These are phyloP conservation scores for Drosophila formosana DNA, from an alignment of 2,888 invertebrate genomes.

Conservation along the genomic window DNA sequence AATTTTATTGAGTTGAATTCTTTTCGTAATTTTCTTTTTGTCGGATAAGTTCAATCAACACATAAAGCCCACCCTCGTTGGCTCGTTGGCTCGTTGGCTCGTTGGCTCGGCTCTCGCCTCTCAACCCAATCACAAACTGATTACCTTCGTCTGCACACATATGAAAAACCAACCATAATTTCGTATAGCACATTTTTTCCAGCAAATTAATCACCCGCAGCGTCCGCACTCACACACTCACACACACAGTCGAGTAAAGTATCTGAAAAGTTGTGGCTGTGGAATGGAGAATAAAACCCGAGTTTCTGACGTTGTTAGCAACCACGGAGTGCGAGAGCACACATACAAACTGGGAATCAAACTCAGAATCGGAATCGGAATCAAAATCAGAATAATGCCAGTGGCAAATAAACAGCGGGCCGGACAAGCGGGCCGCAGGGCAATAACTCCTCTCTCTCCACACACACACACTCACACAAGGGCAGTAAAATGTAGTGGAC, in stretches of 20 bases:
- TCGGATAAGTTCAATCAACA: slow-evolving; percentile 23
- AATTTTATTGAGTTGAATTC: slow-evolving; percentile 7
- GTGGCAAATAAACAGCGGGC: slow-evolving; percentile 39
- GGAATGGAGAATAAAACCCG: slow-evolving; percentile 35
- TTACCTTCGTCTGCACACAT: slow-evolving; percentile 4
- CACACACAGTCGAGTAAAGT: slow-evolving; percentile 10
- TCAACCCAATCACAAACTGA: neutral
- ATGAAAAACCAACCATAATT: slow-evolving; percentile 43
- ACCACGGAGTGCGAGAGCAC: slow-evolving; percentile 20
- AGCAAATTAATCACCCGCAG: slow-evolving; percentile 75
- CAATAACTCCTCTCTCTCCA: slow-evolving; percentile 12
- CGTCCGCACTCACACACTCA: slow-evolving; percentile 40
- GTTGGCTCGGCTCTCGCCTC: neutral
- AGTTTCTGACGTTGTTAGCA: slow-evolving; percentile 26
- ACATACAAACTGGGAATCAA: slow-evolving; percentile 21
- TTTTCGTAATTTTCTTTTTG: slow-evolving; percentile 1
- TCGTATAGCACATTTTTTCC: slow-evolving; percentile 47
- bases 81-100: neutral
- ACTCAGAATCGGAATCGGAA: slow-evolving; percentile 42
- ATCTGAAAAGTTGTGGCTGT: slow-evolving; percentile 32
- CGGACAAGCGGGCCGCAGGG: slow-evolving; percentile 5
- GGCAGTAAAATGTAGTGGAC: slow-evolving; percentile 30
- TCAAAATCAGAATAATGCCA: slow-evolving; percentile 50
- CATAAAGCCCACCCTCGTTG: slow-evolving; percentile 12
- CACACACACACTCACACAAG: no score